Percentiles rank a stretch among this genome's conserved stretches.
Evolutionary conservation across 2,888 invertebrate species (phyloP).

Genomic region (Athalia cordata): DNA sequence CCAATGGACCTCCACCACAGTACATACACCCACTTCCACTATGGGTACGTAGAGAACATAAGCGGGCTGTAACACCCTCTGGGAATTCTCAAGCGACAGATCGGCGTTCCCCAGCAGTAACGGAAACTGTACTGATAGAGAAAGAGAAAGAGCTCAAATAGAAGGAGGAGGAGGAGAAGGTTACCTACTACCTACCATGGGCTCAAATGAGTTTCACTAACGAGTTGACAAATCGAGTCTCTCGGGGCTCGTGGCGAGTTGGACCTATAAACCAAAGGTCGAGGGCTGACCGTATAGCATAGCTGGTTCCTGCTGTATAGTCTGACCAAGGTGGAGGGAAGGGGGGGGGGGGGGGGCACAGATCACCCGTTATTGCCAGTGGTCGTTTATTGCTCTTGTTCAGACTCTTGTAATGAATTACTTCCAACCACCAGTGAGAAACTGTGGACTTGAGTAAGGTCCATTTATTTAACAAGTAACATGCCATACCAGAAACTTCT

Average conservation of each 20-base stretch:
- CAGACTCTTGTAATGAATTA: conserved; percentile 70
- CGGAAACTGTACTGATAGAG: conserved; percentile 10
- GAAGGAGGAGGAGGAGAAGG: conserved; percentile 54
- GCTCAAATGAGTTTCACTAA: conserved; percentile 72
- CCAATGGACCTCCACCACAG: background rate
- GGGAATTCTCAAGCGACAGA: conserved; percentile 51
- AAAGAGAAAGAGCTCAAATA: background rate
- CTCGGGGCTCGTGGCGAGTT: conserved; percentile 70
- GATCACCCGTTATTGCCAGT: conserved; percentile 66
- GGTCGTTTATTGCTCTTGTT: conserved; percentile 71
- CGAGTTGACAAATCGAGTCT: conserved; percentile 74
- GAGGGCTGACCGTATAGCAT: conserved; percentile 51
- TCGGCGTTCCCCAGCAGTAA: conserved; percentile 36
- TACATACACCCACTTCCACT: conserved; percentile 57
- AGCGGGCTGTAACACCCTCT: conserved; percentile 56
- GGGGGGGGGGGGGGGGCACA: conserved; percentile 53
- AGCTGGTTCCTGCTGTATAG: too few species aligned
- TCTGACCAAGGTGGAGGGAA: conserved; percentile 46
- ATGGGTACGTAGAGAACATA: conserved; percentile 55
- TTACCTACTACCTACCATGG: too few species aligned
- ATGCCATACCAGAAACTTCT: conserved; percentile 21
- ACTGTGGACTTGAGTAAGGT: conserved; percentile 36
- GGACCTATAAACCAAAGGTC: conserved; percentile 71
- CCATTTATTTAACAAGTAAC: conserved; percentile 40
- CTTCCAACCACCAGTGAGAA: conserved; percentile 52